These are phyloP conservation scores for Sciurus niger DNA, from an alignment of 2,113 vertebrate genomes.

Conservation along the genomic window DNA sequence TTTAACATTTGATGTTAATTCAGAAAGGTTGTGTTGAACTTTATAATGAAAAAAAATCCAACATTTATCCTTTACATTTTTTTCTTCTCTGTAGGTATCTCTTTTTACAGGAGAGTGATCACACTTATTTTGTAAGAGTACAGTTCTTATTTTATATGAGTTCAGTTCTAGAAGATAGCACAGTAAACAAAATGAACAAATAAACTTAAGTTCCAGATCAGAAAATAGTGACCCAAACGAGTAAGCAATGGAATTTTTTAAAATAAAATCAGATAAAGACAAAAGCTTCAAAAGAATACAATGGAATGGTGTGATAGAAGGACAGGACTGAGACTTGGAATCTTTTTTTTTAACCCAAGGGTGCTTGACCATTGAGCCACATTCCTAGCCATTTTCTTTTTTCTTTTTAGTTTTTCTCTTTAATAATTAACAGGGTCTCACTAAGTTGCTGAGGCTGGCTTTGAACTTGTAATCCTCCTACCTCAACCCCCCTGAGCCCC, in stretches of 20 bases:
- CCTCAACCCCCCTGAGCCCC: too few relatives aligned
- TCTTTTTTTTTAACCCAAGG: too few relatives aligned
- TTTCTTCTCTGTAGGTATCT: too few relatives aligned
- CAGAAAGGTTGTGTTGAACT: neutral
- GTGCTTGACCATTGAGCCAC: too few relatives aligned
- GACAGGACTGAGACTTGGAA: neutral
- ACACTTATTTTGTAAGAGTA: neutral
- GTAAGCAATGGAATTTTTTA: neutral
- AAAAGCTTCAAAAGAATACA: neutral
- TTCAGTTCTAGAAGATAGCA: neutral
- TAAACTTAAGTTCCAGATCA: neutral
- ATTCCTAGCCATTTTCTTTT: too few relatives aligned
- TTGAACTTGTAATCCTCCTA: too few relatives aligned
- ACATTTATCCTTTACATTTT: neutral
- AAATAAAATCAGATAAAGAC: neutral
- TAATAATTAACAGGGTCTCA: too few relatives aligned
- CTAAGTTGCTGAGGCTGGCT: too few relatives aligned
- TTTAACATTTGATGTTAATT: neutral
- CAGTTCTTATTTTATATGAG: neutral
- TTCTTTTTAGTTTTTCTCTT: too few relatives aligned
- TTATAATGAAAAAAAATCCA: constrained; percentile 24
- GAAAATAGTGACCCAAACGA: neutral
- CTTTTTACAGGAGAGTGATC: too few relatives aligned
- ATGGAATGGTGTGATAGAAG: neutral
- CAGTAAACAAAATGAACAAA: neutral